Evolutionary conservation across 2,113 vertebrate genomes (phyloP), one percentile per base, ranked within the genome.

Genomic region (Etheostoma cragini): DNA sequence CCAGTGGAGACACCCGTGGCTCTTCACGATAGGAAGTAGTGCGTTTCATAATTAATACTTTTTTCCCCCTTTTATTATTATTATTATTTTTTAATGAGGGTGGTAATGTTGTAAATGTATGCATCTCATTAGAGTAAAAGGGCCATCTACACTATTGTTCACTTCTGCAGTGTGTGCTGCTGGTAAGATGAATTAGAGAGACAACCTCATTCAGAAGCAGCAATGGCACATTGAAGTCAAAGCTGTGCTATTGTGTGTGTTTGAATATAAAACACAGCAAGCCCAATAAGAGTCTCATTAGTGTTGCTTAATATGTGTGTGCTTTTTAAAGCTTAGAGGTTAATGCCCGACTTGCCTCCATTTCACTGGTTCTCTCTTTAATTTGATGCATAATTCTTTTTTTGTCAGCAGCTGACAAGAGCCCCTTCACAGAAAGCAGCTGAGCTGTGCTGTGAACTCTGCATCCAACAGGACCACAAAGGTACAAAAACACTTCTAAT

Each of bases 21-120:
- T 92, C 82, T 86, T 84, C 82, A 71, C 69, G 84, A 95, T 93
- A 89, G 93, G 86, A 94, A 94, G 90, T 92, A 91, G 92, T 89
- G 88, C 85, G 62, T 93, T 94, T 93, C 92, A 94, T 94, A 95
- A 95, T 95, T 94, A 94, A 95, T 96, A 91, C 76, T 88, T 88
- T 88, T 90, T 52, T 77, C 3, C 61, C 33, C 42, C 61, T 74
- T 89, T 92, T 94, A 93, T 94, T 94, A 93, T 92, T 94, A 93
- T 92, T 91, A 94, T 95, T 93, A 90, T 94, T 94, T 93, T 95
- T 95, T 95, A 93, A 94, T 93, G 93, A 95, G 94, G 88, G 86
- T 86, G 90, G 86, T 93, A 92, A 93, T 92, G 89, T 76, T 90
- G 93, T 93, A 95, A 94, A 94, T 93, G 91, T 90, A 92, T 89